Base-by-base conservation (phyloP, 1,140 invertebrate genomes). In the Euglossa dilemma region DNA sequence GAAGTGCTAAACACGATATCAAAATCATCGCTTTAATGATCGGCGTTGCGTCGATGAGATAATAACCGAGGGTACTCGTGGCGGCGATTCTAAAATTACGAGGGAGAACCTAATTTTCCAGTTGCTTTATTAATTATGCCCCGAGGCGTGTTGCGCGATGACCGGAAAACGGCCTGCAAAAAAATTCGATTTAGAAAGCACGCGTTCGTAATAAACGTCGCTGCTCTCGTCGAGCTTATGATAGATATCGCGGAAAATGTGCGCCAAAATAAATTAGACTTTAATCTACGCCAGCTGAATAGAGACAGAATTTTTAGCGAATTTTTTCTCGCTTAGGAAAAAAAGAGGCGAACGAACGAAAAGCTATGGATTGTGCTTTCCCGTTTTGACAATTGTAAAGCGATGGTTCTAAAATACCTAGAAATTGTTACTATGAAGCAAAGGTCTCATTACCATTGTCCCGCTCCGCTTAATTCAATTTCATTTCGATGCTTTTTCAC, bases 121-220 rank as follows among this genome's bases (percentile, higher is more conserved):
- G 75, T 83, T 83, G 76, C 76, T 64, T 83, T 83, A 71, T 83
- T 79, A 83, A 83, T 83, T 83, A 79, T 71, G 66, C 77, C 81
- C 45, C 28, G 66, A 28, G 36, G 75, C 76, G 43, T 83, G 77
- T 71, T 64, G 57, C 75, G 67, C 76, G 67, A 72, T 79, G 81
- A 83, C 81, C 81, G 76, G 81, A 83, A 71, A 83, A 50, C 50
- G 50, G 57, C 23, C 47, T 43, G 50, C 75, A 47, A 80, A 83
- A 74, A 83, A 83, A 77, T 78, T 83, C 76, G 59, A 79, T 83
- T 83, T 83, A 64, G 81, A 64, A 80, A 63, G n/a, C 45, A 43
- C 43, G 56, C 36, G 56, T 57, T 72, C 25, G 66, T 54, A 70
- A 79, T 52, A 63, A 69, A 71, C 75, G 64, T 9, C 45, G 47